These are phyloP conservation scores for Smutsia gigantea DNA, from an alignment of 2,797 vertebrate species.

Conservation along the genomic window DNA sequence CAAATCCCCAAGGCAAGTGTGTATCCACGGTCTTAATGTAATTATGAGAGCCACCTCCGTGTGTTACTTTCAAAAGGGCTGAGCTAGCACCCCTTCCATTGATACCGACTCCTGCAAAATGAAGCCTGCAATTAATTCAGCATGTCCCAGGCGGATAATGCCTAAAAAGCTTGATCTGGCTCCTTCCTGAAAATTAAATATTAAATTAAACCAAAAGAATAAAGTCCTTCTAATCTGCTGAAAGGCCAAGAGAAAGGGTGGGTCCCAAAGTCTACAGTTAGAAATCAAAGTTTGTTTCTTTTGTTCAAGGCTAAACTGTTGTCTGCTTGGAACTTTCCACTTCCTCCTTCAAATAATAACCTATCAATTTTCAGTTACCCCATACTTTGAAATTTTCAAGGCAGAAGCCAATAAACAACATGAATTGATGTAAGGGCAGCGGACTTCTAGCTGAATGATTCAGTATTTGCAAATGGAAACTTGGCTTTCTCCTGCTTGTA, in stretches of 20 bases:
- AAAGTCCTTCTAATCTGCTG: not conserved
- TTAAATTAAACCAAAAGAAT: not conserved
- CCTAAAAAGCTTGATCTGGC: constrained; percentile 54
- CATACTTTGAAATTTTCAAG: constrained; percentile 56
- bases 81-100: constrained; percentile 67
- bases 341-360: constrained; percentile 61
- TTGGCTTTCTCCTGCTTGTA: constrained; percentile 8
- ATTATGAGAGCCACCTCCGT: constrained; percentile 66
- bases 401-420: not conserved
- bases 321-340: constrained; percentile 45
- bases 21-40: constrained; percentile 62
- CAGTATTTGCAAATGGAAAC: constrained; percentile 44
- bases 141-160: constrained; percentile 21
- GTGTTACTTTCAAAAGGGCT: constrained; percentile 75
- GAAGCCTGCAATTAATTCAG: constrained; percentile 75
- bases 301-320: not conserved
- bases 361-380: constrained; percentile 64
- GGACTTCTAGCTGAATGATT: constrained; percentile 9
- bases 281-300: constrained; percentile 33
- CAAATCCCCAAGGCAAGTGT: constrained; percentile 73
- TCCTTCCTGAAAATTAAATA: constrained; percentile 57
- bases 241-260: constrained; percentile 18
- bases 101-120: constrained; percentile 62
- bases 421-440: not conserved
- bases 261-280: not conserved